These are phyloP conservation scores for Tupaia tana DNA, from an alignment of 2,113 vertebrate genomes.

Conservation along the genomic window DNA sequence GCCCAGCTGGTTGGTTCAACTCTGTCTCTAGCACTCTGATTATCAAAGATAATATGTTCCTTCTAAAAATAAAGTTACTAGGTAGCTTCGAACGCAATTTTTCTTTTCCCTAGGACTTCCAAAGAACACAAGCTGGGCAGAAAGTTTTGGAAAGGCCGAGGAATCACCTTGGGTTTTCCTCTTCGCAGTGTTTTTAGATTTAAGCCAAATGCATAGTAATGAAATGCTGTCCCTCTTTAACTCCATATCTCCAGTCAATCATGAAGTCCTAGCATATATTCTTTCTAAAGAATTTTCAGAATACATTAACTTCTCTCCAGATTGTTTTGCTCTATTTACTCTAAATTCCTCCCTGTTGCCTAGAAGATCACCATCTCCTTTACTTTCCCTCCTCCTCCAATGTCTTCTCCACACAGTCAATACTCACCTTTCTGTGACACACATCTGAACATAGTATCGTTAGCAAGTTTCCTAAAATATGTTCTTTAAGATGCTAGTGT, in stretches of 20 bases:
- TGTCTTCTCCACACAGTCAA: not conserved
- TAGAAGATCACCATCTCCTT: not conserved
- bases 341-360: not conserved
- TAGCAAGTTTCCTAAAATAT: not conserved
- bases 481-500: not conserved
- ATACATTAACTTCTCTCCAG: not conserved
- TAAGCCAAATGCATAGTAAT: not conserved
- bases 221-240: not conserved
- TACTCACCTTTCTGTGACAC: not conserved
- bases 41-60: not conserved
- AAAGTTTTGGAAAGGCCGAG: not conserved
- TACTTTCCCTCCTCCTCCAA: not conserved
- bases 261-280: not conserved
- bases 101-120: not conserved
- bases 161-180: not conserved
- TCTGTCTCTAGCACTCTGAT: not conserved
- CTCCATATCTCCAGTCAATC: not conserved
- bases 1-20: not conserved
- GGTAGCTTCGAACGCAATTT: not conserved
- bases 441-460: not conserved
- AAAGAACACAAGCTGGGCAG: not conserved
- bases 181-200: not conserved
- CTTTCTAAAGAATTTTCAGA: slow-evolving; percentile 27
- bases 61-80: not conserved
- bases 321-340: not conserved